Evolutionary conservation across 2,797 vertebrate species (phyloP).

Genomic region (Enteromius unitaeniatus): DNA sequence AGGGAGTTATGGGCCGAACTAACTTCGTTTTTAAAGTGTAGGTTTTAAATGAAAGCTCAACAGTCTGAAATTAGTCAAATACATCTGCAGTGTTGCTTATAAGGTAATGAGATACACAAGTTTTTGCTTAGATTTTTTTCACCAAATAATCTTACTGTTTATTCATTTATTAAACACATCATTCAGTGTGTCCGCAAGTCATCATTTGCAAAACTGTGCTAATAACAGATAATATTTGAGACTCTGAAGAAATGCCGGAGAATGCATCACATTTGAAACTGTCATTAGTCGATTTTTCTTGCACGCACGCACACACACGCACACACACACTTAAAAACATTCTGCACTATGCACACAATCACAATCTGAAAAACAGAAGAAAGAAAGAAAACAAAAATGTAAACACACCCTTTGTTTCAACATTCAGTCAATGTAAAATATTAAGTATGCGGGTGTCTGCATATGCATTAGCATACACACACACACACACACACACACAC

Average conservation of each 20-base stretch:
- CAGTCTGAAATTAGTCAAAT: background rate
- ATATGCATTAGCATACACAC: constrained; percentile 74
- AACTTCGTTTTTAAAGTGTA: background rate
- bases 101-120: constrained; percentile 68
- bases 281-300: constrained; percentile 33
- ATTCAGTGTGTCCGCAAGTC: constrained; percentile 76
- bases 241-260: constrained; percentile 67
- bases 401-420: constrained; percentile 77
- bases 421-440: constrained; percentile 77
- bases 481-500: constrained; percentile 41
- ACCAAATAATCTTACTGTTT: constrained; percentile 68
- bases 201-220: constrained; percentile 70
- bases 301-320: background rate
- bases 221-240: constrained; percentile 64
- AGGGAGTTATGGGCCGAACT: background rate
- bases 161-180: constrained; percentile 79
- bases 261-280: constrained; percentile 75
- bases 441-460: constrained; percentile 57
- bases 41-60: background rate
- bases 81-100: background rate
- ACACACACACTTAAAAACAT: constrained; percentile 71
- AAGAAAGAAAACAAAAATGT: constrained; percentile 74
- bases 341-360: constrained; percentile 67
- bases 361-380: constrained; percentile 58
- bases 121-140: constrained; percentile 52